These are phyloP conservation scores for Psilopsiagon aurifrons DNA, from an alignment of 2,113 vertebrate species.

Conservation along the genomic window DNA sequence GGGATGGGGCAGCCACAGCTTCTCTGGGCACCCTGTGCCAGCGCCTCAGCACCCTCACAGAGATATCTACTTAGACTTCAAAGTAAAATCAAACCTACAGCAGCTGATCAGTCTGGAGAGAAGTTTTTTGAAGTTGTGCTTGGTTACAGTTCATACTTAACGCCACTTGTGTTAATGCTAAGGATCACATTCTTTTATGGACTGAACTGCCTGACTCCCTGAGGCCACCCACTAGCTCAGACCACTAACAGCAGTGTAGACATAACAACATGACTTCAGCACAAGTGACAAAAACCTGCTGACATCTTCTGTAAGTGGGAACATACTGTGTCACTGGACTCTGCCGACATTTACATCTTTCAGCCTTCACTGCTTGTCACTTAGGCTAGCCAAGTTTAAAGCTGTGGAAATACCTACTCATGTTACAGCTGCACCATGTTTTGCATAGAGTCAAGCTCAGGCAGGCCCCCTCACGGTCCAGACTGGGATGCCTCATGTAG, in stretches of 20 bases:
- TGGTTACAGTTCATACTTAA: neutral
- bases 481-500: neutral
- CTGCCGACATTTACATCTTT: neutral
- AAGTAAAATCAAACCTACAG: neutral
- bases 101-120: neutral
- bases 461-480: neutral
- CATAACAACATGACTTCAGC: neutral
- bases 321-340: neutral
- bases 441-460: neutral
- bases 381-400: neutral
- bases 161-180: neutral
- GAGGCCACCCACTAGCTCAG: neutral
- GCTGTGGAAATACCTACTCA: neutral
- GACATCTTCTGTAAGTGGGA: neutral
- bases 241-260: neutral
- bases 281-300: neutral
- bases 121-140: neutral
- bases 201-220: neutral
- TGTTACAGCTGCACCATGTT: neutral
- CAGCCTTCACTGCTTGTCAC: neutral
- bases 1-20: neutral
- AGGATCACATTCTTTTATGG: neutral
- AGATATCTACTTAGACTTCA: neutral
- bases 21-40: neutral
- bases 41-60: neutral